phyloP scores from a whole-genome alignment of 2,888 invertebrate genomes.

The Fragum sueziense region DNA sequence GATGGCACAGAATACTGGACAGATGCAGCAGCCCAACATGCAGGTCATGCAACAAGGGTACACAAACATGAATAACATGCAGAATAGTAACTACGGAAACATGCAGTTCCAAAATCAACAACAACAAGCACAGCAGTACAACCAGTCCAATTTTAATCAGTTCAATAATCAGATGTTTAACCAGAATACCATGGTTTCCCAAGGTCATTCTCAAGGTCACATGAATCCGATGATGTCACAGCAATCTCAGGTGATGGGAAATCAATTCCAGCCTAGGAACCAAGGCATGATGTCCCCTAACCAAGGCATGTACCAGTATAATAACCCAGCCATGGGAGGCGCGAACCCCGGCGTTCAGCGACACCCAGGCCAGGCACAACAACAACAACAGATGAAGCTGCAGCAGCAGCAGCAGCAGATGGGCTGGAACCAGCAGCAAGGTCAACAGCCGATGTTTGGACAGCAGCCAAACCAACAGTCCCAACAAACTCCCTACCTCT shows the following conservation, averaged over 20 bases:
- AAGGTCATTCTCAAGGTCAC: constrained; percentile 50
- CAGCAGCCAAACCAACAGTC: constrained; percentile 58
- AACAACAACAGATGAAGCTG: constrained; percentile 34
- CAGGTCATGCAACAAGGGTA: constrained; percentile 30
- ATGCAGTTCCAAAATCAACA: constrained; percentile 52
- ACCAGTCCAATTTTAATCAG: constrained; percentile 53
- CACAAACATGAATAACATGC: constrained; percentile 29
- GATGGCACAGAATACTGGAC: constrained; percentile 37
- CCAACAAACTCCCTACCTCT: constrained; percentile 58
- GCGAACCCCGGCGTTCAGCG: constrained; percentile 55
- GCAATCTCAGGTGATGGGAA: constrained; percentile 37
- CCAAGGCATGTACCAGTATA: constrained; percentile 56
- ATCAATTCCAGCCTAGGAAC: constrained; percentile 59
- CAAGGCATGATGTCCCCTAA: constrained; percentile 54
- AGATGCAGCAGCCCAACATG: constrained; percentile 16
- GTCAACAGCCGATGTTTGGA: constrained; percentile 61
- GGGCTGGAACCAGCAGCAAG: constrained; percentile 63
- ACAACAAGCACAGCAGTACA: constrained; percentile 49
- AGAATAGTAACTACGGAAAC: constrained; percentile 29
- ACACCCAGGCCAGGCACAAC: constrained; percentile 63
- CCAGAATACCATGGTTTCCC: constrained; percentile 51
- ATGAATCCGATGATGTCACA: constrained; percentile 43
- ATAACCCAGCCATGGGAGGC: constrained; percentile 46
- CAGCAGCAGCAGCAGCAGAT: constrained; percentile 61
- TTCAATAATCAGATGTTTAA: constrained; percentile 52